Evolutionary conservation across 2,888 invertebrate genomes (phyloP).

Genomic region (Abscondita cerata): DNA sequence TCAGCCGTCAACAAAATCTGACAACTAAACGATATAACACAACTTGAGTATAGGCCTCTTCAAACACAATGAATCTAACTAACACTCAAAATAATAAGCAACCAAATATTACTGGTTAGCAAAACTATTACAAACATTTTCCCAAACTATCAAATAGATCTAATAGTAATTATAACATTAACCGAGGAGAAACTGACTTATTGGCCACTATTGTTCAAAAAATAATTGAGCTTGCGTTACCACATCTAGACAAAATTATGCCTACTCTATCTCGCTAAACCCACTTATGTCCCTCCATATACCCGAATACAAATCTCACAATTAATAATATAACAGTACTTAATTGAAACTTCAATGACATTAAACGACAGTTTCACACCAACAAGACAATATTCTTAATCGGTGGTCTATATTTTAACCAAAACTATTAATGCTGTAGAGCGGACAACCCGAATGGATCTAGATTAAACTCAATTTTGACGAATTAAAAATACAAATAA

Average conservation of each 20-base stretch:
- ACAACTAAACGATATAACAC: no score
- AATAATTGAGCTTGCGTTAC: constrained; percentile 2
- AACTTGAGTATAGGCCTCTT: neutral
- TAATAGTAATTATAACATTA: no score
- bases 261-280: no score
- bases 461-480: neutral
- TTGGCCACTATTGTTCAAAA: neutral
- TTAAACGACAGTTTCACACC: no score
- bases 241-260: constrained; percentile 13
- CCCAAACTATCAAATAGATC: no score
- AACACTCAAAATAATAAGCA: constrained; percentile 3
- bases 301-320: no score
- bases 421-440: neutral
- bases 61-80: neutral
- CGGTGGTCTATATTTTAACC: neutral
- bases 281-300: no score
- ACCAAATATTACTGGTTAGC: no score
- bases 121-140: no score
- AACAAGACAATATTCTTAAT: neutral
- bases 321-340: no score
- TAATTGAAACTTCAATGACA: no score
- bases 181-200: neutral
- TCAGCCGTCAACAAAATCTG: no score
- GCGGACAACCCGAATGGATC: neutral
- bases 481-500: neutral